phyloP scores from a whole-genome alignment of 2,888 invertebrate species.

The Drosophila falleni region DNA sequence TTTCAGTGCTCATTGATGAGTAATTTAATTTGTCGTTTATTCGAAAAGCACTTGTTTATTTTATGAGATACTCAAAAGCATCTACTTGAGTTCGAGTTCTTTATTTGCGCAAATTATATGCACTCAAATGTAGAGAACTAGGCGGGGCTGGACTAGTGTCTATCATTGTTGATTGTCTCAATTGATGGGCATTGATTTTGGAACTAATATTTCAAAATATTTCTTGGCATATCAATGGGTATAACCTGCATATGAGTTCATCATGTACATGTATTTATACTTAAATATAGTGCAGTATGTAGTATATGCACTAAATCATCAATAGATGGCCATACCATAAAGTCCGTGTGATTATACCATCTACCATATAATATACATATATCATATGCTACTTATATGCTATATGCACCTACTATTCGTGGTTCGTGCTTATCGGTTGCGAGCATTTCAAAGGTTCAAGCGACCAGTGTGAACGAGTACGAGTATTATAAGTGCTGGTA shows the following conservation, averaged over 20 bases:
- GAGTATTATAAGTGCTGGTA: conserved; percentile 33
- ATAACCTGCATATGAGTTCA: neutral
- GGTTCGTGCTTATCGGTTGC: conserved; percentile 36
- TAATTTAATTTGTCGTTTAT: conserved; percentile 82
- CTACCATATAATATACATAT: neutral
- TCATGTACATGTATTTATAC: conserved; percentile 1
- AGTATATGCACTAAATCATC: conserved; percentile 12
- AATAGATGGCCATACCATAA: conserved; percentile 32
- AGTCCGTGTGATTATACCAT: conserved; percentile 30
- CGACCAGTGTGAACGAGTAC: conserved; percentile 11
- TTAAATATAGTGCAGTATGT: neutral
- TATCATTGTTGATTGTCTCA: conserved; percentile 25
- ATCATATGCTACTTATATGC: conserved; percentile 5
- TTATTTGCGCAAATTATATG: conserved; percentile 66
- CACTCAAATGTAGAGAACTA: conserved; percentile 16
- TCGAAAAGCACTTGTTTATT: conserved; percentile 79
- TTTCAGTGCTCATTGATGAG: conserved; percentile 63
- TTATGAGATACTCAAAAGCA: conserved; percentile 80
- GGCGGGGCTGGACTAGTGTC: conserved; percentile 8
- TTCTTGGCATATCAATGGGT: neutral
- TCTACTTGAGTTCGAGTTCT: conserved; percentile 79
- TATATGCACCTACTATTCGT: conserved; percentile 11
- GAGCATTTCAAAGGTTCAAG: conserved; percentile 41
- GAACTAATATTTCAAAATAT: neutral
- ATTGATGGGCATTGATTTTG: conserved; percentile 29